Percentiles rank a stretch among this genome's conserved stretches.
Evolutionary conservation across 2,797 vertebrate species (phyloP).

Genomic region (Jordanella pulchra): DNA sequence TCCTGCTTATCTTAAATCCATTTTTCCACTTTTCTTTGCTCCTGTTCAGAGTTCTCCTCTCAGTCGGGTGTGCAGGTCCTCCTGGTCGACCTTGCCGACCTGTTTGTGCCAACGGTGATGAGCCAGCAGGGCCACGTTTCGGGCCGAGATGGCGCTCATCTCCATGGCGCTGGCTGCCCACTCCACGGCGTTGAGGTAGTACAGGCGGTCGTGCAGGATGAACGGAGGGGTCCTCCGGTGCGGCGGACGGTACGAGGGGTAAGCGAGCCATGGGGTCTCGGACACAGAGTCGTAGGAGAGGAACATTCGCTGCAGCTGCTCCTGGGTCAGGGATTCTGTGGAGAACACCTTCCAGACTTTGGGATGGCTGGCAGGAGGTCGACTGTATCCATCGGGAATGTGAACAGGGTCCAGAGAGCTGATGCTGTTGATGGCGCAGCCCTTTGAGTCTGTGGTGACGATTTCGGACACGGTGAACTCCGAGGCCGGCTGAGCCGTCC

Average conservation of each 20-base stretch:
- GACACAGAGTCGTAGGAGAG: conserved; percentile 80
- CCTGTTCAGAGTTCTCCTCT: conserved; percentile 85
- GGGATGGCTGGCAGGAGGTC: conserved; percentile 56
- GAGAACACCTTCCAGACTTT: conserved; percentile 91
- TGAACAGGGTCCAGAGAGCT: conserved; percentile 75
- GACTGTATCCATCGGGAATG: conserved; percentile 64
- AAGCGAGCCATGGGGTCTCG: conserved; percentile 86
- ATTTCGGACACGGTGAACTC: conserved; percentile 75
- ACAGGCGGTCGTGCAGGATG: conserved; percentile 85
- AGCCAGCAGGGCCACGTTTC: conserved; percentile 88
- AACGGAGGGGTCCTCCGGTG: conserved; percentile 82
- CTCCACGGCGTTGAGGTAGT: conserved; percentile 89
- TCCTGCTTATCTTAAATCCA: neutral
- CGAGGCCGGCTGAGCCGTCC: conserved; percentile 52
- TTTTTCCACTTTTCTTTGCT: conserved; percentile 8
- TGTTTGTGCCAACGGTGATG: conserved; percentile 87
- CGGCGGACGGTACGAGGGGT: conserved; percentile 82
- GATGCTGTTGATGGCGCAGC: conserved; percentile 80
- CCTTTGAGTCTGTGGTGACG: conserved; percentile 82
- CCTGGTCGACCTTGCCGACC: conserved; percentile 83
- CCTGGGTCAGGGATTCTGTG: conserved; percentile 71
- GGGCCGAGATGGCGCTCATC: conserved; percentile 88
- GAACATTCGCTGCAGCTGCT: conserved; percentile 85
- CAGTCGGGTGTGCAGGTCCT: conserved; percentile 87
- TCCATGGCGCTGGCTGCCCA: conserved; percentile 91